Base-by-base conservation (phyloP, 2,113 vertebrate species). In the Chaetodon trifascialis region DNA sequence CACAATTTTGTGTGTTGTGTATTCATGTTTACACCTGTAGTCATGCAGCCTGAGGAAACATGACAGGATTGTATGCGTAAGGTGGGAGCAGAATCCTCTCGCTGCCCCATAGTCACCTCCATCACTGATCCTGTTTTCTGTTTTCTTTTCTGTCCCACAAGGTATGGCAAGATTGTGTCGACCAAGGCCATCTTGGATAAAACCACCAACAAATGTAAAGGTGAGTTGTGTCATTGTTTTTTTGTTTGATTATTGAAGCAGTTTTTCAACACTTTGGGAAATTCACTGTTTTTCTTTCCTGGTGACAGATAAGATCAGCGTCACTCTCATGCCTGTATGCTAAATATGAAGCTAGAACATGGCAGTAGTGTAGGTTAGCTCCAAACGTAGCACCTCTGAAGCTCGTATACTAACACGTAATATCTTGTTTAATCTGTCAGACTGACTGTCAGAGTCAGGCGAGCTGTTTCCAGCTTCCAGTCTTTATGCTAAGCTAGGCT, bases 191-290 rank as follows among this genome's bases (percentile, higher is more conserved):
- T 98, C 76, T 88, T 98, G 94, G 97, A 98, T 90, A 98, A 98
- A 95, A 97, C 96, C 25, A 98, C 97, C 88, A 98, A 97, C 92
- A 97, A 97, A 88, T 98, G 97, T 94, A 98, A 98, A 98, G 97
- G 97, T 98, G 84, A 95, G 94, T 54, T 12, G 10, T 16, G 47
- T 46, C 5, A 11, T 11, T 8, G 2, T 51, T 65, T 19, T n/a
- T 8, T 4, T 36, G 11, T 23, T 9, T 62, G 2, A 2, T 23
- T 30, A 23, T 21, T 49, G 23, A 63, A 51, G 5, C 3, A 52
- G 30, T 6, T 42, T 59, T 60, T 40, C 21, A 55, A 23, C 19
- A 19, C 40, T 40, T 47, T 67, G 42, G 44, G 17, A 17, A 42
- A 14, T n/a, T 10, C 11, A 12, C 58, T 62, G 38, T 8, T 14